Base-by-base conservation (phyloP, 2,113 vertebrate species). In the Tragelaphus strepsiceros region DNA sequence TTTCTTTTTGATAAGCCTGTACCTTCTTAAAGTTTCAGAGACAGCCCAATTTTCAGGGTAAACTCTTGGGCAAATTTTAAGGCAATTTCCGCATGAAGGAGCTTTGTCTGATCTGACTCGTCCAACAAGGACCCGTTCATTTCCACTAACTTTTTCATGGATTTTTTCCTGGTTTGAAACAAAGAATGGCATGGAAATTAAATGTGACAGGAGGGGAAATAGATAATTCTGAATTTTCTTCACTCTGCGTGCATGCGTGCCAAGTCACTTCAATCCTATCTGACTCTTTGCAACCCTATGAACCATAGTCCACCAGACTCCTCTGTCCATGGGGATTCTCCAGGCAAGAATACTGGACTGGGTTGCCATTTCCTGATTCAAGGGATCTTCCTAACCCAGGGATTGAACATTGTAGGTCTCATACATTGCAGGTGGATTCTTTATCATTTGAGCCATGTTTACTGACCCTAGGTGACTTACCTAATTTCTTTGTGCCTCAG, bases 11-110 rank as follows among this genome's bases (percentile, higher is more conserved):
- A 96, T 7, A 12, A 62, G 22, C n/a, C 35, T 14, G 6, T 22
- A 7, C 22, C 78, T 95, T 94, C 88, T 95, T 59, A 85, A 96
- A 95, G 92, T 97, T 97, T 71, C 95, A 83, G 93, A 96, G 74
- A 85, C 30, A 61, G n/a, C 59, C 19, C 46, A 13, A 12, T 49
- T 88, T 64, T 28, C 4, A 49, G 81, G 81, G 80, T 51, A 30
- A 88, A 53, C 77, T 90, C 94, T 64, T 78, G 24, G 88, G 67
- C 64, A 30, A 59, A 81, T 84, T 90, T 90, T 77, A 88, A 56
- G 78, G 56, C 82, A 81, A 64, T 26, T 51, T 89, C 62, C 22
- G 21, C 71, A 14, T 1, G 56, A 51, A 78, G n/a, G 21, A 64
- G 15, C 59, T 78, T 86, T 30, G 24, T 54, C 78, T 7, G 43